Percentiles rank a stretch among this genome's conserved stretches.
phyloP scores from a whole-genome alignment of 1,140 invertebrate species.

The Ctenoplectra terminalis region DNA sequence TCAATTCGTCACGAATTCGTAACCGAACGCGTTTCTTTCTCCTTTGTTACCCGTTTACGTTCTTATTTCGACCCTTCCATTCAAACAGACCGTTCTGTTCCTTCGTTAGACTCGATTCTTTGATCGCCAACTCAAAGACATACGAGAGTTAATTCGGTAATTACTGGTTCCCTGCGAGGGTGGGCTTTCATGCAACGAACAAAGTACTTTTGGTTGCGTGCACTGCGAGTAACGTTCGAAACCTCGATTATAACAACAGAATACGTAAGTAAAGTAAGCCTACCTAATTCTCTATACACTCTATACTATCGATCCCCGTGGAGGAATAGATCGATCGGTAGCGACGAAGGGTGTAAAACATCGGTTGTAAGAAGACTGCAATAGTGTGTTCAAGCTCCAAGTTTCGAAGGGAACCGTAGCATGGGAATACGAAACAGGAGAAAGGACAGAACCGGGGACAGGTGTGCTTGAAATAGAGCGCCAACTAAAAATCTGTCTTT shows the following conservation, averaged over 20 bases:
- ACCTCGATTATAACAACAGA: too few species aligned
- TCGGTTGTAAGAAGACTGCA: not conserved
- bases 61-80: not conserved
- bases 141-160: too few species aligned
- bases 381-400: too few species aligned
- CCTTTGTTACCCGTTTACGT: constrained; percentile 10
- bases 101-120: not conserved
- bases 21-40: constrained; percentile 31
- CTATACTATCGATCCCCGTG: not conserved
- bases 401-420: constrained; percentile 3
- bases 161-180: not conserved
- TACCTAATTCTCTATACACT: too few species aligned
- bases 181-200: not conserved
- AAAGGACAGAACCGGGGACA: constrained; percentile 68
- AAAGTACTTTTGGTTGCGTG: not conserved
- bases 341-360: not conserved
- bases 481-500: constrained; percentile 62
- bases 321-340: not conserved
- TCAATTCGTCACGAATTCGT: constrained; percentile 49
- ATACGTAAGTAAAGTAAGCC: too few species aligned
- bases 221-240: too few species aligned
- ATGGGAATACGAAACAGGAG: constrained; percentile 70
- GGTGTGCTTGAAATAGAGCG: constrained; percentile 77
- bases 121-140: not conserved
- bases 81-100: too few species aligned